Evolutionary conservation across 2,888 invertebrate species (phyloP).

Genomic region (Drosophila eohydei): DNA sequence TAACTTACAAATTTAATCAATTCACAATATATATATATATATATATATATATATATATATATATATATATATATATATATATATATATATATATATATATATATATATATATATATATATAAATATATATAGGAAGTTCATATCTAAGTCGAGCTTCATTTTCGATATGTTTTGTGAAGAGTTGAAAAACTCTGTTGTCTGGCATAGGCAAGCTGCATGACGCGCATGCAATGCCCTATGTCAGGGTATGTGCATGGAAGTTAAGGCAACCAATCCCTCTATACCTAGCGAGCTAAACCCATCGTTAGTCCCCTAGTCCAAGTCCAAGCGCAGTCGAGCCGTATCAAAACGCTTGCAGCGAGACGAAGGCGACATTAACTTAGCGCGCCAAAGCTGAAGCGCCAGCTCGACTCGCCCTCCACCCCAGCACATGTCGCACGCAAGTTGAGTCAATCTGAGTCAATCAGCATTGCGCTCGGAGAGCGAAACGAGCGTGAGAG

Average conservation of each 20-base stretch:
- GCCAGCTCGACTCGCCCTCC: not conserved
- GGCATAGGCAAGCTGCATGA: not conserved
- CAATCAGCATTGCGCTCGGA: not conserved
- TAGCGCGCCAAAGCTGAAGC: slow-evolving; percentile 27
- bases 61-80: not conserved
- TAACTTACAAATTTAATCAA: not conserved
- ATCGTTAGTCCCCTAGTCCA: slow-evolving; percentile 46
- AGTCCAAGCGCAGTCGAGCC: slow-evolving; percentile 46
- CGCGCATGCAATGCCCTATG: not conserved
- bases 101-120: not conserved
- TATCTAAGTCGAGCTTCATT: not conserved
- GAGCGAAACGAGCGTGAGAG: slow-evolving; percentile 22
- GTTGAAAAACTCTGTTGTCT: no score
- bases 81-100: not conserved
- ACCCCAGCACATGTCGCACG: not conserved
- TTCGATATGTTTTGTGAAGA: no score
- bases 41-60: not conserved
- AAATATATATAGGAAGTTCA: no score
- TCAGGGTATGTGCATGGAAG: not conserved
- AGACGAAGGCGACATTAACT: slow-evolving; percentile 45
- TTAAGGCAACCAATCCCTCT: slow-evolving; percentile 23
- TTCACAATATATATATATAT: not conserved
- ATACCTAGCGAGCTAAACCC: slow-evolving; percentile 11
- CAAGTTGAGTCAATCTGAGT: slow-evolving; percentile 11
- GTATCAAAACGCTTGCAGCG: slow-evolving; percentile 37